Evolutionary conservation across 2,113 vertebrate species (phyloP), one percentile per base, ranked within the genome.

Genomic region (Eira barbara): DNA sequence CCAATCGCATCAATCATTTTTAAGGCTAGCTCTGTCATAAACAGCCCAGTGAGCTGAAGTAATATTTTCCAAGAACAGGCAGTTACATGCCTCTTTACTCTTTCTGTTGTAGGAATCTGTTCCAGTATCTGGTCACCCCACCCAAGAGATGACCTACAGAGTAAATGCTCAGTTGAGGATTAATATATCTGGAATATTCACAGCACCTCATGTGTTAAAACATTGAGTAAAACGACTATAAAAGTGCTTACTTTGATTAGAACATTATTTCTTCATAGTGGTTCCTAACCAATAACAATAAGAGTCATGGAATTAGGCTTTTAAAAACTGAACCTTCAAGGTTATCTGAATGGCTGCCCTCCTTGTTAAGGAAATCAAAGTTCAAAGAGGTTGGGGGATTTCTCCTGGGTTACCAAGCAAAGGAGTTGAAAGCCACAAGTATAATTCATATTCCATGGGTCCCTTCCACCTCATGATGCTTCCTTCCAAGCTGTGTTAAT

Each of bases 51-150:
- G 55, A 96, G 36, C 39, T 97, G 87, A 97, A 80, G 84, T 90
- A 90, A 83, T 90, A 90, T 49, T 97, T 97, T 85, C 63, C 61
- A 93, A 95, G 84, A 80, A 81, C 95, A 87, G 45, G 96, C 25
- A 96, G 45, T 55, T 71, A 85, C 93, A 61, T 81, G 93, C 42
- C 18, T 27, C 23, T 93, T 84, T 74, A 86, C 29, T 80, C 34
- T 93, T 42, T 96, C 67, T 95, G 15, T 61, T 69, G 42, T 45
- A 88, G 34, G 36, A 91, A 84, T 88, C 63, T 93, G n/a, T 92
- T 87, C 61, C 12, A 76, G 4, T 65, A 80, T 67, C 39, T 92
- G 39, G 63, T 71, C 65, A 89, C 87, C 23, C 83, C 61, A 55
- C 49, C 93, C 89, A 85, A 86, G 76, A 96, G 47, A 29, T 8